Base-by-base conservation (phyloP, 2,888 invertebrate genomes). In the Agrochola lychnidis region DNA sequence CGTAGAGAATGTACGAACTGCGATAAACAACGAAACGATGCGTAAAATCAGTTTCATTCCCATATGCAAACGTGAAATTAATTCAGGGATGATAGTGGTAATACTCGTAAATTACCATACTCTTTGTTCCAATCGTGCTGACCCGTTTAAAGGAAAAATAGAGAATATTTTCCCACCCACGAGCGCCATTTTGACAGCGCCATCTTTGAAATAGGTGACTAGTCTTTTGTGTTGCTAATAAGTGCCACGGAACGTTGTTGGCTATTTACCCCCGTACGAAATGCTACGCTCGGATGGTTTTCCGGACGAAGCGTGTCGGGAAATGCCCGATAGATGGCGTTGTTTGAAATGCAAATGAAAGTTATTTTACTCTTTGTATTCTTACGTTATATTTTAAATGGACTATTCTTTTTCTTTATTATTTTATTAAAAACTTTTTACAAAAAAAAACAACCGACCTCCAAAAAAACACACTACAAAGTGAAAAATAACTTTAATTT, bases 21-120 rank as follows among this genome's bases (percentile, higher is more conserved):
- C 62, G 70, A 83, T 85, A 82, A 82, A 83, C 83, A 69, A 82
- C 42, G 59, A 63, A 82, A 70, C 62, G 56, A 82, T 51, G 30
- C 78, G 40, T 74, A 63, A 85, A 83, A 83, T 83, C 82, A 78
- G 82, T 82, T 83, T 62, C 78, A 62, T 63, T 77, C 63, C 71
- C 64, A 53, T 82, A 74, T 66, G 64, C 66, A 73, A 83, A 85
- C 86, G 74, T 61, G 66, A 85, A 78, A 85, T 83, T 78, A 83
- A 83, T 85, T 85, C 83, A 82, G 74, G 78, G 83, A 74, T 83
- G 83, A 85, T 82, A 78, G 86, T 85, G 78, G 83, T 82, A 82
- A 82, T 83, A 83, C 74, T 78, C 78, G 72, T 85, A 82, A 83
- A 83, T 83, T 85, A 85, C 78, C 86, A 82, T 85, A 63, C 71